Percentiles rank a stretch among this genome's conserved stretches.
These are phyloP conservation scores for Shargacucullia verbasci DNA, from an alignment of 2,888 invertebrate species.

Conservation along the genomic window DNA sequence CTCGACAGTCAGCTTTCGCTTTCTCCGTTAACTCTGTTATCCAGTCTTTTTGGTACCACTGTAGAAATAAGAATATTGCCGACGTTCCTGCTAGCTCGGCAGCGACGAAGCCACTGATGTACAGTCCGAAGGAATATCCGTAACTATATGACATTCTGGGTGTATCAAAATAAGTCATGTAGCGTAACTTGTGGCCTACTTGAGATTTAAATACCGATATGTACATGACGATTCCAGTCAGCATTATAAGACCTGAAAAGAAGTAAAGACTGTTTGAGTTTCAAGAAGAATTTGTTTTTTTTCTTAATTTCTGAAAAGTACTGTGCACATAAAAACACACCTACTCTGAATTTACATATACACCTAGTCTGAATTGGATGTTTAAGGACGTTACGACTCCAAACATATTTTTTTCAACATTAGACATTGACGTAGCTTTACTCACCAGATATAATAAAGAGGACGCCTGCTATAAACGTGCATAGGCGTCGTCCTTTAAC, in stretches of 20 bases:
- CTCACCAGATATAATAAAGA: conserved; percentile 96
- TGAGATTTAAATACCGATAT: conserved; percentile 97
- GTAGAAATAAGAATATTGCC: conserved; percentile 96
- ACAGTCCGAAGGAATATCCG: conserved; percentile 96
- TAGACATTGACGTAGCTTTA: conserved; percentile 11
- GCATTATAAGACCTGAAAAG: conserved; percentile 94
- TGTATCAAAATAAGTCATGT: conserved; percentile 93
- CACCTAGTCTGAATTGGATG: too few species aligned
- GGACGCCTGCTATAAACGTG: conserved; percentile 95
- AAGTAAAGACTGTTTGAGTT: conserved; percentile 11
- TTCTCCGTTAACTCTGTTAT: conserved; percentile 86
- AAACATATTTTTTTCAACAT: too few species aligned
- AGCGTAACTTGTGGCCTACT: conserved; percentile 95
- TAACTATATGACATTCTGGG: conserved; percentile 95
- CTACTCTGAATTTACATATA: too few species aligned
- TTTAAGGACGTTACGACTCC: too few species aligned
- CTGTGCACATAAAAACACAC: too few species aligned
- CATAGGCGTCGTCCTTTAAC: conserved; percentile 93
- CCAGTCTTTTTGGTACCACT: conserved; percentile 92
- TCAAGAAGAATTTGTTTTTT: too few species aligned
- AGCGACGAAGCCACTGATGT: conserved; percentile 94
- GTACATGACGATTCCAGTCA: conserved; percentile 97
- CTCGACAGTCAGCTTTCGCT: conserved; percentile 84
- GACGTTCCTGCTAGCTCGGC: conserved; percentile 96
- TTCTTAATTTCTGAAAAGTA: too few species aligned